Percentiles rank a stretch among this genome's conserved stretches.
These are phyloP conservation scores for Pimephales promelas DNA, from an alignment of 2,113 vertebrate genomes.

Conservation along the genomic window DNA sequence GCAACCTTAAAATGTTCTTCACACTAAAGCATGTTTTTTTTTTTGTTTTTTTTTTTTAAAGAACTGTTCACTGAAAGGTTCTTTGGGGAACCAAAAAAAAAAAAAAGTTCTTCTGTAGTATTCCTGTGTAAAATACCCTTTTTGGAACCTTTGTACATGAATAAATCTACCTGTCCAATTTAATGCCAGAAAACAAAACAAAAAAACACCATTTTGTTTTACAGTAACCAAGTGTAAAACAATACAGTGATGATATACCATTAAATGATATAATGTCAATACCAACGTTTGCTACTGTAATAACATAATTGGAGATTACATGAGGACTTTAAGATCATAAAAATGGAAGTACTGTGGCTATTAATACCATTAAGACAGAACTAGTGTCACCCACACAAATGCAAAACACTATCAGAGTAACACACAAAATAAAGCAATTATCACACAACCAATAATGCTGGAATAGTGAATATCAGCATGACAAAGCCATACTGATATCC, in stretches of 20 bases:
- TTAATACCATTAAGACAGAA: background rate
- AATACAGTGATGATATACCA: background rate
- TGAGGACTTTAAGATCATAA: background rate
- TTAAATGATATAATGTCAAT: background rate
- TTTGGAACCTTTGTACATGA: background rate
- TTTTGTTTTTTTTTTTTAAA: no score
- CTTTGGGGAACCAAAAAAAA: background rate
- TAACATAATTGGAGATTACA: background rate
- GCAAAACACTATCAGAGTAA: background rate
- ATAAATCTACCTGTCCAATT: background rate
- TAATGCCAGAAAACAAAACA: background rate
- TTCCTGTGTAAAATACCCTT: background rate
- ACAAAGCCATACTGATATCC: background rate
- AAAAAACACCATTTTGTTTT: background rate
- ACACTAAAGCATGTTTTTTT: no score
- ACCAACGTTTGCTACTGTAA: background rate
- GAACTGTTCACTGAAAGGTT: no score
- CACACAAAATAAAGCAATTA: background rate
- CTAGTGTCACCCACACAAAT: constrained; percentile 12
- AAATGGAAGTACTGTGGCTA: background rate
- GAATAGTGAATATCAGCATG: constrained; percentile 20
- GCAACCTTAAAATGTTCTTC: no score
- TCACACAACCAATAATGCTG: background rate
- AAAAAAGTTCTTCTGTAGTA: background rate
- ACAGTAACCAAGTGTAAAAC: background rate